Base-by-base conservation (phyloP, 2,888 invertebrate species). In the Ophioninae sp. region DNA sequence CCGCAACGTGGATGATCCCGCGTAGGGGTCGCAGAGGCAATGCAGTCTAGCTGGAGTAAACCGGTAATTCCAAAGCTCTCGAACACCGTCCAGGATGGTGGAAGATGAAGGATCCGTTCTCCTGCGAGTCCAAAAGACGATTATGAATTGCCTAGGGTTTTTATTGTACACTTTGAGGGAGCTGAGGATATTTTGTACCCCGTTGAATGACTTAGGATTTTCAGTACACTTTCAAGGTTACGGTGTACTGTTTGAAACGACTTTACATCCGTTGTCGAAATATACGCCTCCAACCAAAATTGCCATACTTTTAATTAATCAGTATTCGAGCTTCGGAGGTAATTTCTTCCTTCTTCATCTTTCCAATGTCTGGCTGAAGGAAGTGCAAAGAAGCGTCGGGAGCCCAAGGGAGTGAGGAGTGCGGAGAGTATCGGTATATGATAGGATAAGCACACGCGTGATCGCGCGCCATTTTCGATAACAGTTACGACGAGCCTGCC, bases 391-490 rank as follows among this genome's bases (percentile, higher is more conserved):
- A 17, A 74, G 7, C 44, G 21, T 61, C 30, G 61, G 23, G 56
- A 2, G 3, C 59, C 20, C 41, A 37, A 20, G 59, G 41, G 64
- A 62, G 57, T 76, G 70, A 37, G 37, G 59, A 65, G 17, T 50
- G 61, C 23, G 56, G 39, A 69, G 56, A 73, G 72, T 44, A 61
- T 21, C 57, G 30, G 37, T 67, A 61, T 23, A 64, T 8, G 56
- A 44, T 21, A 76, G 50, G 73, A 82, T 39, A 57, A 39, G 21
- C 56, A 57, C 57, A 57, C 73, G 61, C 82, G 80, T 80, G 74
- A 81, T 78, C 83, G 82, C 67, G 59, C 77, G 64, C 79, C 69
- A 68, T 83, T 86, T 80, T 84, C 85, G 86, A 83, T 81, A 84
- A 67, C 65, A 75, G 75, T 75, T 67, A 23, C 75, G 82, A 23